Conservation (phyloP, 2,113 vertebrate species). For the Thomomys bottae region DNA sequence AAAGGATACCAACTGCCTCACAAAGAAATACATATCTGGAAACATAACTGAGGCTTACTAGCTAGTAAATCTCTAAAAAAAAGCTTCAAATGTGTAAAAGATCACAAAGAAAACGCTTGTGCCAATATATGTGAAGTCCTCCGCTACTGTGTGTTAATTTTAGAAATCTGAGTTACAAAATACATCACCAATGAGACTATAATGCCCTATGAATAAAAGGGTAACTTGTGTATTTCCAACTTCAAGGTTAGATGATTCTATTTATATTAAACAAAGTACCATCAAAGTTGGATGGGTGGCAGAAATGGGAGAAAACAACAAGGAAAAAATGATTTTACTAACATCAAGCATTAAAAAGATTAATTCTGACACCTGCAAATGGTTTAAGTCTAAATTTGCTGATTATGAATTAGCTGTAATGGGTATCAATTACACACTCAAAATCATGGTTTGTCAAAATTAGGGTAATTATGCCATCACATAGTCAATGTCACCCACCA, state of each 20-base stretch:
- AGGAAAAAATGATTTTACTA: conserved; percentile 11
- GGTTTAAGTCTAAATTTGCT: no score
- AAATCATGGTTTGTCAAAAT: conserved; percentile 79
- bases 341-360: background rate
- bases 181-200: background rate
- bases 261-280: conserved; percentile 15
- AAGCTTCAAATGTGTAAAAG: background rate
- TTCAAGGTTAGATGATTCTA: conserved; percentile 39
- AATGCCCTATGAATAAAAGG: conserved; percentile 27
- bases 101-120: no score
- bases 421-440: conserved; percentile 45
- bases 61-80: conserved; percentile 4
- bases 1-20: conserved; percentile 20
- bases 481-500: background rate
- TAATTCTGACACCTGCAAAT: conserved; percentile 12
- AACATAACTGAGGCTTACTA: background rate
- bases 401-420: background rate
- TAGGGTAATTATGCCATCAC: conserved; percentile 64
- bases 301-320: conserved; percentile 8
- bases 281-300: conserved; percentile 32
- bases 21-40: background rate
- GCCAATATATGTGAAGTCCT: no score
- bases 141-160: no score
- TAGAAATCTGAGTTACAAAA: background rate
- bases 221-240: background rate